Evolutionary conservation across 2,113 vertebrate genomes (phyloP).

Genomic region (Leptodactylus fuscus): DNA sequence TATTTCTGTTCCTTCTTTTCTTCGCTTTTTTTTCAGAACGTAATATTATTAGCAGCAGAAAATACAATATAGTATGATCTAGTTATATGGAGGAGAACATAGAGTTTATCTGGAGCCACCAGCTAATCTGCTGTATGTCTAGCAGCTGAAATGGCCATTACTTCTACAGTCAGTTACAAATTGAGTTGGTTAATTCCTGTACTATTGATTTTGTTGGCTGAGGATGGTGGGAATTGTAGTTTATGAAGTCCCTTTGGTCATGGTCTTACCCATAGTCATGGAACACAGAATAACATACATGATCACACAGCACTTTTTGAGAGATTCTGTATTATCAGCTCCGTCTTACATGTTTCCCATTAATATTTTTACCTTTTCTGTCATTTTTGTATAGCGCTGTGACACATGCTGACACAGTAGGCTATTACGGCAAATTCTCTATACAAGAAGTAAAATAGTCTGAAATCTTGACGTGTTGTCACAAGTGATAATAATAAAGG

Average conservation of each 20-base stretch:
- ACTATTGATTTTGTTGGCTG: too few relatives aligned
- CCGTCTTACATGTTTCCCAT: not conserved
- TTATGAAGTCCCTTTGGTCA: not conserved
- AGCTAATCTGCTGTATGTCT: too few relatives aligned
- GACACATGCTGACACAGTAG: constrained; percentile 23
- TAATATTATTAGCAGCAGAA: too few relatives aligned
- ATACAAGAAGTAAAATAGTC: constrained; percentile 5
- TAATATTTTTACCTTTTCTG: constrained; percentile 15
- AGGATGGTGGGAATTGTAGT: not conserved
- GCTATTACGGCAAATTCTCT: constrained; percentile 24
- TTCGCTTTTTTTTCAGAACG: too few relatives aligned
- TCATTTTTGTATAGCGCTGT: not conserved
- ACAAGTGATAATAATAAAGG: constrained; percentile 30
- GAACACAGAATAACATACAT: not conserved
- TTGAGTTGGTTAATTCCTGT: too few relatives aligned
- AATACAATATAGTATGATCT: too few relatives aligned
- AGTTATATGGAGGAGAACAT: too few relatives aligned
- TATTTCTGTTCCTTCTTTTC: too few relatives aligned
- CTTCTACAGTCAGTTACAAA: not conserved
- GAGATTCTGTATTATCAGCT: not conserved
- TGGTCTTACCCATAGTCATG: not conserved
- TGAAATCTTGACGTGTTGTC: constrained; percentile 13
- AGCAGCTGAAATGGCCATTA: not conserved
- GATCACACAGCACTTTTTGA: too few relatives aligned
- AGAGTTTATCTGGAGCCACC: too few relatives aligned